A percentile compares a stretch with the other conserved stretches of the same genome.
Evolutionary conservation across 2,888 invertebrate genomes (phyloP).

Genomic region (Lymantria monacha): DNA sequence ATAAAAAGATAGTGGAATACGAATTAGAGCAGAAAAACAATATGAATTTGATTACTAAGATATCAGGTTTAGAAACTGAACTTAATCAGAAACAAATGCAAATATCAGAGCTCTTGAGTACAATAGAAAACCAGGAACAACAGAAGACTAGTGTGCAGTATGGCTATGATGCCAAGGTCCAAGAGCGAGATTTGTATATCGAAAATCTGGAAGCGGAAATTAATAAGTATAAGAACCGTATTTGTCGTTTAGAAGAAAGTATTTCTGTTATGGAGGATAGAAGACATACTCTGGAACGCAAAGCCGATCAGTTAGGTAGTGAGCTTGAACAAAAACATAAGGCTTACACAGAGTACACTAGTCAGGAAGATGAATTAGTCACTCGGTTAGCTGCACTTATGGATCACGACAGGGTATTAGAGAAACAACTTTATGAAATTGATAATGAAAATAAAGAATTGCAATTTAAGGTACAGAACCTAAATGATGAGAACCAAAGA

Average conservation of each 20-base stretch:
- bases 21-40: slow-evolving; percentile 71
- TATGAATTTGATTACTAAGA: slow-evolving; percentile 62
- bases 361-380: slow-evolving; percentile 84
- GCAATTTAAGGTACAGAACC: slow-evolving; percentile 75
- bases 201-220: slow-evolving; percentile 88
- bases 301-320: slow-evolving; percentile 83
- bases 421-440: slow-evolving; percentile 83
- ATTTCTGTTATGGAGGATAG: slow-evolving; percentile 83
- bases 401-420: slow-evolving; percentile 84
- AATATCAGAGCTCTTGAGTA: slow-evolving; percentile 55
- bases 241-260: slow-evolving; percentile 85
- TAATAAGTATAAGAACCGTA: slow-evolving; percentile 83
- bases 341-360: slow-evolving; percentile 81
- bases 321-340: slow-evolving; percentile 83
- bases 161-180: slow-evolving; percentile 86
- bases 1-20: slow-evolving; percentile 65
- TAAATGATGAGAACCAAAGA: slow-evolving; percentile 77
- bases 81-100: slow-evolving; percentile 61
- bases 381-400: slow-evolving; percentile 83
- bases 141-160: slow-evolving; percentile 63
- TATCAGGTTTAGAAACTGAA: slow-evolving; percentile 62
- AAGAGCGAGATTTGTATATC: slow-evolving; percentile 88
- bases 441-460: slow-evolving; percentile 81
- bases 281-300: slow-evolving; percentile 82
- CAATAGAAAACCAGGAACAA: slow-evolving; percentile 58